Conservation (phyloP, 2,888 invertebrate species). For the Pristionchus exspectatus region DNA sequence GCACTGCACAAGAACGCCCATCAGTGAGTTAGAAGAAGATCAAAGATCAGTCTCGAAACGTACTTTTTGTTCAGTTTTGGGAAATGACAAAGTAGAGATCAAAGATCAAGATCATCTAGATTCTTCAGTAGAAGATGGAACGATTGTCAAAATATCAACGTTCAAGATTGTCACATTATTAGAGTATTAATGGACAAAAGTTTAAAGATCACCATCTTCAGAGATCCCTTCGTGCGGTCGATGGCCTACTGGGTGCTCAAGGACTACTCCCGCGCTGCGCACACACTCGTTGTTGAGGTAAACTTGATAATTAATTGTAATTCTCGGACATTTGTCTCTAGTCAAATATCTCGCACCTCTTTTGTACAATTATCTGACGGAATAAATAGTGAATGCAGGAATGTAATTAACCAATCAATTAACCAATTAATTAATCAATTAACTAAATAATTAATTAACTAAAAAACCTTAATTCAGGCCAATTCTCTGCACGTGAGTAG, state of each 20-base stretch:
- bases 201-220: slow-evolving; percentile 44
- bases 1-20: slow-evolving; percentile 59
- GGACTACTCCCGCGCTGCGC: slow-evolving; percentile 90
- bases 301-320: neutral
- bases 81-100: neutral
- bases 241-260: slow-evolving; percentile 98
- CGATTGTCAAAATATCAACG: no score
- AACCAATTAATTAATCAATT: neutral
- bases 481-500: slow-evolving; percentile 10
- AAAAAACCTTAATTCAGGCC: neutral
- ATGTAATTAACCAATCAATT: slow-evolving; percentile 32
- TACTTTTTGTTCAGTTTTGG: no score
- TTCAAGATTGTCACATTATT: no score
- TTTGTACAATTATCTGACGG: no score
- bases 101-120: no score
- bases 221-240: slow-evolving; percentile 95
- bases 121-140: no score
- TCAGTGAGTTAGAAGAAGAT: neutral
- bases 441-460: neutral
- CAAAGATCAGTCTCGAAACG: neutral
- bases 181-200: no score
- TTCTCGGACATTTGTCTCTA: neutral
- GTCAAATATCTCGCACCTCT: no score
- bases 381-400: no score
- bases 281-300: slow-evolving; percentile 86